Evolutionary conservation across 2,797 vertebrate genomes (phyloP).

Genomic region (Limnodromus scolopaceus): DNA sequence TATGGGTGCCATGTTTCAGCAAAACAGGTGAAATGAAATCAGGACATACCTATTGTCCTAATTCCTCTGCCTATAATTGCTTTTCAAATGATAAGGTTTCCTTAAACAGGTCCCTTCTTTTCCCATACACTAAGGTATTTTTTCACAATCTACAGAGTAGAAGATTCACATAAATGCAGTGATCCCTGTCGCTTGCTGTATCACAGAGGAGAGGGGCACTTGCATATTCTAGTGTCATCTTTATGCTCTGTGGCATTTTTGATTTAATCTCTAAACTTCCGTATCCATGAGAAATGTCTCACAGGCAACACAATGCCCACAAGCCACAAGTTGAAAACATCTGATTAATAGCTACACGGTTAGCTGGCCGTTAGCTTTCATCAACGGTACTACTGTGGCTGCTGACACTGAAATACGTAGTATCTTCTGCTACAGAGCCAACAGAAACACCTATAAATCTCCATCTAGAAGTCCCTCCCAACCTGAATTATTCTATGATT

Average conservation of each 20-base stretch:
- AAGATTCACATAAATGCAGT: rapidly evolving
- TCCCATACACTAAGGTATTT: neutral
- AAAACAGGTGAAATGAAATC: neutral
- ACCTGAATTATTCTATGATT: neutral
- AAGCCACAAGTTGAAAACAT: neutral
- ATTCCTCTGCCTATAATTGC: neutral
- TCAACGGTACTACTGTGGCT: neutral
- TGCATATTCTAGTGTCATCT: neutral
- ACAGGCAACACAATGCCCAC: neutral
- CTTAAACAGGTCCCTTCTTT: neutral
- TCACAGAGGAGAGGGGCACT: neutral
- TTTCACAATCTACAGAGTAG: neutral
- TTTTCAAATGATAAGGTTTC: neutral
- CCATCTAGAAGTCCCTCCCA: neutral
- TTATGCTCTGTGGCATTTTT: neutral
- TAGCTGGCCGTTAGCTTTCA: neutral
- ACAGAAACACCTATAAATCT: neutral
- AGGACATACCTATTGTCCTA: neutral
- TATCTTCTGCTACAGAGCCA: neutral
- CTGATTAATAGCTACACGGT: neutral
- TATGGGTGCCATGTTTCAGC: neutral
- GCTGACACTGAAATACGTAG: neutral
- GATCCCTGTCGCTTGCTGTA: neutral
- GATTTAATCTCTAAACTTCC: neutral
- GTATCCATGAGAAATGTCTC: neutral